These are phyloP conservation scores for Halcyon malimbica DNA, from an alignment of 2,113 vertebrate species.

Conservation along the genomic window DNA sequence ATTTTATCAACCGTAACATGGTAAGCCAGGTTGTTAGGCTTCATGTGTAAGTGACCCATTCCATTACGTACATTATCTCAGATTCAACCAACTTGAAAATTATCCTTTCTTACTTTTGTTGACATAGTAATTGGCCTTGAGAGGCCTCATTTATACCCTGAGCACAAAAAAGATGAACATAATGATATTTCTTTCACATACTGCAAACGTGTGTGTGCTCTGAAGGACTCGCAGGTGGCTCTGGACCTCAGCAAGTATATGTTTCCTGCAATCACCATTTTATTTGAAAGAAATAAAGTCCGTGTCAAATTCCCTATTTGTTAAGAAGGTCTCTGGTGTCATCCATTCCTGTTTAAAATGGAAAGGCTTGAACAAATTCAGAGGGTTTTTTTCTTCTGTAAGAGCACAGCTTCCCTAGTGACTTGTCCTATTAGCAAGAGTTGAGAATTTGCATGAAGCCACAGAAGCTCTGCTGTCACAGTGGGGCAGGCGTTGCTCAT, in stretches of 20 bases:
- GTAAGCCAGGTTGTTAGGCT: neutral
- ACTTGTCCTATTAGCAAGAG: neutral
- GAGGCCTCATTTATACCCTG: neutral
- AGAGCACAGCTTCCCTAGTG: neutral
- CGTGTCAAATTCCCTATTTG: neutral
- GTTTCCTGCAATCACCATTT: neutral
- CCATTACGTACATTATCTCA: neutral
- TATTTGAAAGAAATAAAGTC: neutral
- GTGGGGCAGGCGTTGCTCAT: neutral
- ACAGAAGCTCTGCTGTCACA: neutral
- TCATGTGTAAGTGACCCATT: neutral
- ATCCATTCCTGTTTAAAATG: neutral
- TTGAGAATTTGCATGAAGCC: neutral
- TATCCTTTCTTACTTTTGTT: neutral
- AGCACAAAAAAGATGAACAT: neutral
- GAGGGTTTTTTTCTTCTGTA: neutral
- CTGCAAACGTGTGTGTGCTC: neutral
- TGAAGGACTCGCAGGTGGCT: neutral
- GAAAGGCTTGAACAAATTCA: neutral
- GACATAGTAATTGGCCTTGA: slow-evolving; percentile 1
- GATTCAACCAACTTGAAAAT: slow-evolving; percentile 21
- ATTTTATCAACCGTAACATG: neutral
- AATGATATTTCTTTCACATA: neutral
- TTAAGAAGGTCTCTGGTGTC: neutral
- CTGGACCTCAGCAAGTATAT: neutral